Conservation (phyloP, 1,140 invertebrate species). For the Pemphigus obesinymphae region DNA sequence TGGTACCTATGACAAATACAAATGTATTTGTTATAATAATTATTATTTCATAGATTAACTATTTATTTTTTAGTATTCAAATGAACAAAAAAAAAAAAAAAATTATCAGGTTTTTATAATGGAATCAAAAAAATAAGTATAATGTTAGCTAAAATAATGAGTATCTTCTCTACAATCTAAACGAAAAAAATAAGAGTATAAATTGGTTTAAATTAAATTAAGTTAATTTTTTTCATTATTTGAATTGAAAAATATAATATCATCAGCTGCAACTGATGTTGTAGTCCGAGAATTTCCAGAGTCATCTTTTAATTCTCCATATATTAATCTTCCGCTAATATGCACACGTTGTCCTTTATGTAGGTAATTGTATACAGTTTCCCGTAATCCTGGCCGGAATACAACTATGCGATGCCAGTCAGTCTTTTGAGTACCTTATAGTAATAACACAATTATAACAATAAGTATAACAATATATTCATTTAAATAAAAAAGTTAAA, state of each 20-base stretch:
- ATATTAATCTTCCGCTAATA: slow-evolving; percentile 74
- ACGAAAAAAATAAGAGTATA: neutral
- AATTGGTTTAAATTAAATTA: neutral
- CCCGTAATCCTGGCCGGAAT: slow-evolving; percentile 76
- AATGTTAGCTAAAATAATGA: neutral
- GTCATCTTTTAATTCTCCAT: slow-evolving; percentile 78
- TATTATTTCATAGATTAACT: too few species aligned
- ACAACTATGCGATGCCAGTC: slow-evolving; percentile 88
- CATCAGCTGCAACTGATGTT: slow-evolving; percentile 79
- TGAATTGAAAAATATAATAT: slow-evolving; percentile 70
- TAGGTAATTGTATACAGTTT: slow-evolving; percentile 70
- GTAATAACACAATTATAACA: neutral
- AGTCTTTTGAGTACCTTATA: slow-evolving; percentile 63
- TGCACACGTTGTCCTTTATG: slow-evolving; percentile 83
- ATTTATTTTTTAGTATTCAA: too few species aligned
- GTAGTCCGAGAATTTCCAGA: slow-evolving; percentile 65
- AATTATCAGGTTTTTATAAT: too few species aligned
- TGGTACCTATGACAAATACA: too few species aligned
- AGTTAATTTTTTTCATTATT: neutral
- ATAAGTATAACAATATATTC: neutral
- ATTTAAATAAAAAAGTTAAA: neutral
- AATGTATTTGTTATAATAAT: too few species aligned
- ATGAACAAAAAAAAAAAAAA: too few species aligned
- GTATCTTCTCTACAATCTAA: neutral
- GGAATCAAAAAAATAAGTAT: too few species aligned